Evolutionary conservation across 2,797 vertebrate species (phyloP), one percentile per base, ranked within the genome.

Genomic region (Epinephelus coioides): DNA sequence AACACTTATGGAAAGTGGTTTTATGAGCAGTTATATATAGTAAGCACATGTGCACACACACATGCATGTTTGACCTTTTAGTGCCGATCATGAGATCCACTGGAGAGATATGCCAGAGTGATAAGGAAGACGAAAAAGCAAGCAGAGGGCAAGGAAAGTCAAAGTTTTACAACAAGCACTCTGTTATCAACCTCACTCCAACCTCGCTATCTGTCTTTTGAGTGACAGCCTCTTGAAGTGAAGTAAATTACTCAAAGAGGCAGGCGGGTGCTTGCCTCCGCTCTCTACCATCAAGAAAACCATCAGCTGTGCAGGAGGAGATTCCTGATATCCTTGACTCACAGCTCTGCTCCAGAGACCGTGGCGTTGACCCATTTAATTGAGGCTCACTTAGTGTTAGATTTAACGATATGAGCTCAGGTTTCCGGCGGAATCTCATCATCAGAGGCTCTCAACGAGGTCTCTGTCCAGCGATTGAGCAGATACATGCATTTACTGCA

Each of bases 181-280:
- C 30, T 78, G 64, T 84, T 82, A 86, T 89, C 70, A 67, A 55
- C 63, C 62, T 81, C 73, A 61, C 76, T 63, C 79, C 70, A 71
- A 49, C 44, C 49, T 77, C 53, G 43, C 75, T 56, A 83, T 88
- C 78, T 23, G 73, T 55, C 34, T 57, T 81, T 73, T 85, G 88
- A 92, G 62, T 88, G 87, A 89, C 88, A 83, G 86, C 38, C 71
- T 74, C 74, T 82, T 88, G 55, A 86, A 91, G 72, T 79, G 78
- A 84, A 81, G 82, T 86, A 85, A 91, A 88, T 91, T 83, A 90
- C 84, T 89, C 66, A 82, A 72, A 87, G 76, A 84, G 73, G 82
- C 25, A n/a, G 40, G 76, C 49, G 59, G 82, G 78, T 61, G 74
- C 82, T 64, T 69, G 71, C 76, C 60, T 81, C 7, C 30, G 19